Conservation (phyloP, 2,113 vertebrate species). For the Andinoacara biseriatus region DNA sequence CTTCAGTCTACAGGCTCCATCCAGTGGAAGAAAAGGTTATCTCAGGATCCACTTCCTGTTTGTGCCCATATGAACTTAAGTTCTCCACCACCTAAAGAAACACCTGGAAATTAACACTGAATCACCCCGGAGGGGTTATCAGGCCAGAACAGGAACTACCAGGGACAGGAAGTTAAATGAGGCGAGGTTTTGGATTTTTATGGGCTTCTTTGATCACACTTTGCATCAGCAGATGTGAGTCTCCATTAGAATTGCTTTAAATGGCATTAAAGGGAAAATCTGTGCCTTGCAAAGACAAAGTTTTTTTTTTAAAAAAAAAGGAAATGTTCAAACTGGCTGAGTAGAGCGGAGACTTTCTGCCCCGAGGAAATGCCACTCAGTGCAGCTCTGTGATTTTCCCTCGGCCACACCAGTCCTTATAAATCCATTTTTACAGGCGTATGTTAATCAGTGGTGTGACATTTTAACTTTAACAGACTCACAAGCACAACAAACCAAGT, state of each 20-base stretch:
- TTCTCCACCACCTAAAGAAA: neutral
- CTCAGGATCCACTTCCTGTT: neutral
- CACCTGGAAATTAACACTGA: rapidly evolving
- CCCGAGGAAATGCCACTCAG: neutral
- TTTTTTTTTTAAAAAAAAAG: rapidly evolving
- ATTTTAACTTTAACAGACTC: neutral
- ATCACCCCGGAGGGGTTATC: neutral
- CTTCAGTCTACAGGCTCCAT: neutral
- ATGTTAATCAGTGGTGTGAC: neutral
- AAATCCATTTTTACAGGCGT: neutral
- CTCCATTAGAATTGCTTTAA: neutral
- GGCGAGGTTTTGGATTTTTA: rapidly evolving
- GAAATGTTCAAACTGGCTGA: neutral
- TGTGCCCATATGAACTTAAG: neutral
- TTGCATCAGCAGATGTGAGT: neutral
- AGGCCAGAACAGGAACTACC: neutral
- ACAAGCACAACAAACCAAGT: neutral
- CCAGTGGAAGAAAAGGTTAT: neutral
- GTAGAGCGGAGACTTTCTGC: rapidly evolving
- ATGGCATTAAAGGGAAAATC: neutral
- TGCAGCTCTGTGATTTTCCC: rapidly evolving
- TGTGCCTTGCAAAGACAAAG: neutral
- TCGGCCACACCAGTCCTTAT: neutral
- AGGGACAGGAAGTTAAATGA: neutral
- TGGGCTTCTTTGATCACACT: rapidly evolving